phyloP scores from a whole-genome alignment of 2,888 invertebrate species.

The Erynnis tages region DNA sequence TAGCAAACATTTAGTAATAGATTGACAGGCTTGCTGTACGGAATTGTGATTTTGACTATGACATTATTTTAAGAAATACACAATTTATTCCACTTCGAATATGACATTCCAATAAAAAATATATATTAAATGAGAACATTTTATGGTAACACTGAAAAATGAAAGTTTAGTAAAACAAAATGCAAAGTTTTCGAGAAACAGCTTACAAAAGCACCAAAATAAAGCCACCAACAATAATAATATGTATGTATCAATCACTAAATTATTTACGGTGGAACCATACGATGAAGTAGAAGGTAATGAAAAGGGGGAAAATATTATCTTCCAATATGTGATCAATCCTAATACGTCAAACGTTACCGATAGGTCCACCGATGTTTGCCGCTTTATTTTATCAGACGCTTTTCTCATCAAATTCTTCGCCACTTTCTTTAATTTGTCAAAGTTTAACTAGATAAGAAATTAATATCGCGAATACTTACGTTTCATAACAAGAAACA shows the following conservation, averaged over 20 bases:
- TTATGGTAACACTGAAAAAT: too few species aligned
- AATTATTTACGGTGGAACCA: constrained; percentile 16
- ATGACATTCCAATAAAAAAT: too few species aligned
- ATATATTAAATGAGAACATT: too few species aligned
- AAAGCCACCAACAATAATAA: constrained; percentile 1
- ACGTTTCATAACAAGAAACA: not conserved
- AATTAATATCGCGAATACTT: not conserved
- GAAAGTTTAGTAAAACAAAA: too few species aligned
- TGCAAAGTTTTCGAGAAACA: not conserved
- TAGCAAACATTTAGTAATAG: too few species aligned
- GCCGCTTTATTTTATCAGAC: constrained; percentile 9
- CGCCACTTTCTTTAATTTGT: not conserved
- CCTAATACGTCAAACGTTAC: constrained; percentile 46
- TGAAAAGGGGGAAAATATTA: constrained; percentile 39
- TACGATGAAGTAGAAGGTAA: constrained; percentile 13
- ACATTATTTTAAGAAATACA: too few species aligned
- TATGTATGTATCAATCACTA: constrained; percentile 18
- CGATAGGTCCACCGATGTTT: constrained; percentile 15
- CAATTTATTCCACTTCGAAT: too few species aligned
- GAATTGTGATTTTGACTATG: too few species aligned
- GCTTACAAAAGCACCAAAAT: not conserved
- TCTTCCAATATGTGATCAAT: constrained; percentile 43
- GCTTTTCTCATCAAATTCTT: not conserved
- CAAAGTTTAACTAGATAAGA: not conserved
- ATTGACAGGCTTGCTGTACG: too few species aligned